A percentile compares a stretch with the other conserved stretches of the same genome.
phyloP scores from a whole-genome alignment of 2,797 vertebrate species.

The Periophthalmus magnuspinnatus region DNA sequence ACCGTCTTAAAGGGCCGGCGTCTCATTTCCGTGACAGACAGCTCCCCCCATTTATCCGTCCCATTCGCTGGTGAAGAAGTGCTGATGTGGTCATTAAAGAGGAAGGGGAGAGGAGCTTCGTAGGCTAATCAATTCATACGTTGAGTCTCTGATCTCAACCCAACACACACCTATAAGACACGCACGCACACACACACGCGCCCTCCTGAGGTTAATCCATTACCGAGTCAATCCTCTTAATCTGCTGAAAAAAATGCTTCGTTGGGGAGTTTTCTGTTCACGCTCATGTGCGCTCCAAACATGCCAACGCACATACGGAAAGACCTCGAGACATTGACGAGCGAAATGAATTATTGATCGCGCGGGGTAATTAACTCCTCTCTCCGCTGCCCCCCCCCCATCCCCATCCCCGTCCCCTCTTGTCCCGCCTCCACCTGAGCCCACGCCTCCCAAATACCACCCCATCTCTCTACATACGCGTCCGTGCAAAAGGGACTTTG shows the following conservation, averaged over 20 bases:
- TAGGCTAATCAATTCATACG: constrained; percentile 80
- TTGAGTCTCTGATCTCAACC: constrained; percentile 65
- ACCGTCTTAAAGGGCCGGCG: constrained; percentile 64
- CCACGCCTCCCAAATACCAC: constrained; percentile 45
- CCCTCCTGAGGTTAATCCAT: constrained; percentile 80
- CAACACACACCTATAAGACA: constrained; percentile 27
- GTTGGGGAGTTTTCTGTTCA: constrained; percentile 69
- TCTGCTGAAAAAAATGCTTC: constrained; percentile 79
- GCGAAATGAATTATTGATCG: constrained; percentile 81
- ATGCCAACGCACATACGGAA: constrained; percentile 52
- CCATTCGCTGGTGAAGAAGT: constrained; percentile 61
- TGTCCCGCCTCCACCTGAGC: constrained; percentile 9
- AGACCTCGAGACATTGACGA: constrained; percentile 63
- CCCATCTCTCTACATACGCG: constrained; percentile 25
- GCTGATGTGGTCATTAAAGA: constrained; percentile 80
- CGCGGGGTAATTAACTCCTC: constrained; percentile 78
- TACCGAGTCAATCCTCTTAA: constrained; percentile 81
- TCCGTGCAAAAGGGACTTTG: constrained; percentile 31
- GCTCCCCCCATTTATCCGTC: constrained; percentile 64
- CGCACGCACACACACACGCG: constrained; percentile 36
- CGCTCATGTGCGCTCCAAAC: constrained; percentile 69
- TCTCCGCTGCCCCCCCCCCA: constrained; percentile 48
- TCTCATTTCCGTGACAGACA: constrained; percentile 71
- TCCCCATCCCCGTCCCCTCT: too few relatives aligned
- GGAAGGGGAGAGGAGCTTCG: constrained; percentile 68